These are phyloP conservation scores for Bagarius yarrelli DNA, from an alignment of 2,113 vertebrate genomes.

Conservation along the genomic window DNA sequence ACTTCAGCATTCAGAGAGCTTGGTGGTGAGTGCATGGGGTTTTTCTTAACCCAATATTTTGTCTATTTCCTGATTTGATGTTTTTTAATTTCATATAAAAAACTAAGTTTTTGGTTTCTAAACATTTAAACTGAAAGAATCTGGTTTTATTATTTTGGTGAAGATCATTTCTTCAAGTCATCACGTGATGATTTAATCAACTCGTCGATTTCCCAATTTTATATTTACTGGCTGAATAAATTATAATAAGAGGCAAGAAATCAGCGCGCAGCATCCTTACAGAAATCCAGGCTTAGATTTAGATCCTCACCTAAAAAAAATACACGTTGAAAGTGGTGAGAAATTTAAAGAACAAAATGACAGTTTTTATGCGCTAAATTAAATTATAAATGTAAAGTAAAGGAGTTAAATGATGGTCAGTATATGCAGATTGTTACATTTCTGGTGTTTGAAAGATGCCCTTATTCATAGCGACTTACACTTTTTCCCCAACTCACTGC, in stretches of 20 bases:
- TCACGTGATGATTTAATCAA: not conserved
- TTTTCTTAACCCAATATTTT: not conserved
- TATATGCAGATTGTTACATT: not conserved
- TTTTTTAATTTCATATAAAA: not conserved
- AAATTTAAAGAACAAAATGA: not conserved
- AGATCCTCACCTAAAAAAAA: not conserved
- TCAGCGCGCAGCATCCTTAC: not conserved
- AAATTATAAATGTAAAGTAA: no score
- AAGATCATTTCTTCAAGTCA: no score
- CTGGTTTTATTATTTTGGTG: no score
- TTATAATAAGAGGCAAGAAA: not conserved
- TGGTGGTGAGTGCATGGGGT: slow-evolving; percentile 46
- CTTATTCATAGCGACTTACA: no score
- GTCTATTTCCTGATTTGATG: not conserved
- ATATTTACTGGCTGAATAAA: not conserved
- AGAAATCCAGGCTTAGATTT: not conserved
- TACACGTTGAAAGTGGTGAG: no score
- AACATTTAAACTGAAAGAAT: not conserved
- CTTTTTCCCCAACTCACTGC: no score
- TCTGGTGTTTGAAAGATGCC: no score
- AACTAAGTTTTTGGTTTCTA: not conserved
- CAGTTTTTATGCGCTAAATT: no score
- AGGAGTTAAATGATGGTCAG: not conserved
- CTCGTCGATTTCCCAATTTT: not conserved
- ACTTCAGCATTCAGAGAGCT: slow-evolving; percentile 45